Conservation (phyloP, 2,797 vertebrate species). For the Morus bassanus region DNA sequence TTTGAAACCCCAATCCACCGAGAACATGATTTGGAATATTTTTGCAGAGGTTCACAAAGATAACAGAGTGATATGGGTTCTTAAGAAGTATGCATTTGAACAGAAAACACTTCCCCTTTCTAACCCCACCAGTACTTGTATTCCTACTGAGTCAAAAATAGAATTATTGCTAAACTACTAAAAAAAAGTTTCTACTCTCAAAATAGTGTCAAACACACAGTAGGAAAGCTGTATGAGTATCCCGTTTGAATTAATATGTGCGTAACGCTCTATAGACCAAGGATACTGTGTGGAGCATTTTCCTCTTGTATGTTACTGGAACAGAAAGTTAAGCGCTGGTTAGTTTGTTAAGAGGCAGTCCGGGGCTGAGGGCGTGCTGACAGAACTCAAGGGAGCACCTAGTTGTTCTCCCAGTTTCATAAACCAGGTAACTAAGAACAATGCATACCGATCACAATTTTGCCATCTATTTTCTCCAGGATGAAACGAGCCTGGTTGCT, state of each 20-base stretch:
- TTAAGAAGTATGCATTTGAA: background rate
- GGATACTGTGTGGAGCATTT: background rate
- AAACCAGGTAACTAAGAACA: background rate
- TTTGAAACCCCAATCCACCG: background rate
- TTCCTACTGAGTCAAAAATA: background rate
- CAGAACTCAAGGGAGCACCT: background rate
- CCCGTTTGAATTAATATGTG: background rate
- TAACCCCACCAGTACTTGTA: background rate
- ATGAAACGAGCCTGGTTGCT: conserved; percentile 98
- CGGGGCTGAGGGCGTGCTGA: conserved; percentile 7
- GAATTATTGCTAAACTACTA: background rate
- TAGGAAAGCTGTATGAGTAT: background rate
- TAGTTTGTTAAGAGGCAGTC: conserved; percentile 16
- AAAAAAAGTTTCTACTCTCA: background rate
- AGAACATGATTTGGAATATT: background rate
- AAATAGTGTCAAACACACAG: background rate
- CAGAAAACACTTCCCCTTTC: background rate
- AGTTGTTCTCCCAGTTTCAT: background rate
- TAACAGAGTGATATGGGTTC: background rate
- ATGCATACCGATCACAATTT: conserved; percentile 88
- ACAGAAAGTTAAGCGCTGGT: conserved; percentile 24
- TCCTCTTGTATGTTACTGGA: background rate
- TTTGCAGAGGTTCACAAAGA: background rate
- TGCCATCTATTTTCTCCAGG: conserved; percentile 96
- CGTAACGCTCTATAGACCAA: background rate